Evolutionary conservation across 2,797 vertebrate species (phyloP).

Genomic region (Leucoraja ocellata): DNA sequence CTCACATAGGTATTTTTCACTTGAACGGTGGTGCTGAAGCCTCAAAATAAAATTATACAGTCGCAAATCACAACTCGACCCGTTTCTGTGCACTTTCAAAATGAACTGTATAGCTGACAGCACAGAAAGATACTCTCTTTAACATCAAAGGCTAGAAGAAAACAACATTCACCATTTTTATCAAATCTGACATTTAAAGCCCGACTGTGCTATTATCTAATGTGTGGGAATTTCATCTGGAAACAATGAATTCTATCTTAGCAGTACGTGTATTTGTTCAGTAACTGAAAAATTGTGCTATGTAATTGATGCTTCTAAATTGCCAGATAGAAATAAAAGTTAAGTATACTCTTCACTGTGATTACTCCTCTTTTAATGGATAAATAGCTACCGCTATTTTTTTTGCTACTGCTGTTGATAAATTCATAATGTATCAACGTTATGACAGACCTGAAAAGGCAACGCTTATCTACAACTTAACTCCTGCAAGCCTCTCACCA

Average conservation of each 20-base stretch:
- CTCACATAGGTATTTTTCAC: background rate
- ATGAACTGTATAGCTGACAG: background rate
- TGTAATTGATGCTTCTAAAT: background rate
- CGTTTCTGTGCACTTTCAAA: background rate
- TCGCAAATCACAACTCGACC: background rate
- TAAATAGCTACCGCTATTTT: too few relatives aligned
- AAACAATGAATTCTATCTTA: background rate
- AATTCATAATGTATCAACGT: background rate
- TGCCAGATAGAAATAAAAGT: background rate
- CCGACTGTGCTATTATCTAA: background rate
- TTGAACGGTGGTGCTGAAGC: background rate
- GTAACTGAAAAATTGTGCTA: background rate
- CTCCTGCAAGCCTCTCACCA: background rate
- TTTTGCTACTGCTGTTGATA: background rate
- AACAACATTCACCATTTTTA: background rate
- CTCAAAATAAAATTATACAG: background rate
- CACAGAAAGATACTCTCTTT: background rate
- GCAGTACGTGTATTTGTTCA: background rate
- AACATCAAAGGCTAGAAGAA: background rate
- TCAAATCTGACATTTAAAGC: background rate
- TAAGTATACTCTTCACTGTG: background rate
- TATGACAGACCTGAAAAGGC: background rate
- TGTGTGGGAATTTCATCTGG: slow-evolving; percentile 19
- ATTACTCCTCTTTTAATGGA: background rate
- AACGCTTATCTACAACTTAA: background rate